Evolutionary conservation across 2,888 invertebrate genomes (phyloP).

Genomic region (Stenodera caucasica): DNA sequence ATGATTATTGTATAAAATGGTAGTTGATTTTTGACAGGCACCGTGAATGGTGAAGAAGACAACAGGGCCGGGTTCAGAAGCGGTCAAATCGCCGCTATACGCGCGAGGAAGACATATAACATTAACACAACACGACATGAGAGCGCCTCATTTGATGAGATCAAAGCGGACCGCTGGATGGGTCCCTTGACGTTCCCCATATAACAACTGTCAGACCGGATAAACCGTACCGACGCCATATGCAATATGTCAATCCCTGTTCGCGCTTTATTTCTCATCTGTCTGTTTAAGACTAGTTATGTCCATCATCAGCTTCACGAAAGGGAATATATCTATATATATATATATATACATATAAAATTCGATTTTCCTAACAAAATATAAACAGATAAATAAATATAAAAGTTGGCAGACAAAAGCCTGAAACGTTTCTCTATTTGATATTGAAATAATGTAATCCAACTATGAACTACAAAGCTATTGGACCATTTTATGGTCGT

Average conservation of each 20-base stretch:
- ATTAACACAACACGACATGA: conserved; percentile 52
- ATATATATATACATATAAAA: too few relatives aligned
- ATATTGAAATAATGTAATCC: conserved; percentile 15
- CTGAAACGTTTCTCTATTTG: neutral
- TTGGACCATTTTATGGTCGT: conserved; percentile 24
- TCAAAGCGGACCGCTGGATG: conserved; percentile 49
- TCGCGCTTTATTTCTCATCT: conserved; percentile 31
- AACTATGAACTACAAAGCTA: conserved; percentile 21
- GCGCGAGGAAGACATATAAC: conserved; percentile 49
- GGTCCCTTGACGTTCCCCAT: conserved; percentile 28
- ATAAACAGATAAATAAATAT: conserved; percentile 15
- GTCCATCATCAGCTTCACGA: conserved; percentile 25
- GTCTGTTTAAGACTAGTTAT: conserved; percentile 10
- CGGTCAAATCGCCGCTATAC: conserved; percentile 42
- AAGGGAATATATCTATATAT: too few relatives aligned
- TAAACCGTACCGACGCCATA: conserved; percentile 41
- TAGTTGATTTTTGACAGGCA: too few relatives aligned
- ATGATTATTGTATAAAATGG: too few relatives aligned
- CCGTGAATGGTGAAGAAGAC: conserved; percentile 18
- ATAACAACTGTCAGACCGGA: conserved; percentile 44
- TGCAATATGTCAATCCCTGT: conserved; percentile 31
- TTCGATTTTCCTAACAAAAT: neutral
- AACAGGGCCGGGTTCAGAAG: conserved; percentile 43
- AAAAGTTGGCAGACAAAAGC: conserved; percentile 8
- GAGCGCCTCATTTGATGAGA: conserved; percentile 54